Conservation (phyloP, 2,797 vertebrate genomes). For the Sebastes cheni region DNA sequence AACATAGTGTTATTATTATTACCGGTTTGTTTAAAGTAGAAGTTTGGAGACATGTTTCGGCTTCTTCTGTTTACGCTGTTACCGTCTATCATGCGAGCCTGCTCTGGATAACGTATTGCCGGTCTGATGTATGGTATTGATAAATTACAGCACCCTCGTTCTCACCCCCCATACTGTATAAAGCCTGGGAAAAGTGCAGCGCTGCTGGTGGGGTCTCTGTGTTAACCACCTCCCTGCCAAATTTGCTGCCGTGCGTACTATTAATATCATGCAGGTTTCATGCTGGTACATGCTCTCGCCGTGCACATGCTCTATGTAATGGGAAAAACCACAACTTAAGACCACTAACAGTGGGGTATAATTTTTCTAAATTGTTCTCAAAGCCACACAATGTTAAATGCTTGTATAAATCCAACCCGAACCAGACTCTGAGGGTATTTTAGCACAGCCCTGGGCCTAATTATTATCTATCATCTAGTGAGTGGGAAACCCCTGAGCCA, state of each 20-base stretch:
- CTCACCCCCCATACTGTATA: not conserved
- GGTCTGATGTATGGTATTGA: too few species aligned
- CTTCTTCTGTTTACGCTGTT: too few species aligned
- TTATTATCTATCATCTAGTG: constrained; percentile 70
- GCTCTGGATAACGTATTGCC: too few species aligned
- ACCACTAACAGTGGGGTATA: constrained; percentile 78
- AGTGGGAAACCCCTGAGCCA: constrained; percentile 63
- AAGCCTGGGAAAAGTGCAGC: constrained; percentile 52
- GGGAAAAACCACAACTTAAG: constrained; percentile 79
- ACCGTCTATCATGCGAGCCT: too few species aligned
- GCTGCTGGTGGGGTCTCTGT: constrained; percentile 57
- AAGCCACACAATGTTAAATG: constrained; percentile 80
- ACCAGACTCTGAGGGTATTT: constrained; percentile 73
- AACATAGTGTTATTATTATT: too few species aligned
- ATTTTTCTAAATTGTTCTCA: constrained; percentile 82
- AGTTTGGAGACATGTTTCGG: too few species aligned
- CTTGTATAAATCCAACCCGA: constrained; percentile 80
- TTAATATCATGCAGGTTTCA: constrained; percentile 75
- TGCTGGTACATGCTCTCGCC: constrained; percentile 57
- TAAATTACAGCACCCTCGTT: too few species aligned
- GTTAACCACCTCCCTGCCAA: constrained; percentile 59
- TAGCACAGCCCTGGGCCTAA: constrained; percentile 65
- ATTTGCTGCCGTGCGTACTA: constrained; percentile 72
- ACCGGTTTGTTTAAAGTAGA: too few species aligned
- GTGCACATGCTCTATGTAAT: constrained; percentile 70